Base-by-base conservation (phyloP, 2,113 vertebrate genomes). In the Pionites leucogaster region DNA sequence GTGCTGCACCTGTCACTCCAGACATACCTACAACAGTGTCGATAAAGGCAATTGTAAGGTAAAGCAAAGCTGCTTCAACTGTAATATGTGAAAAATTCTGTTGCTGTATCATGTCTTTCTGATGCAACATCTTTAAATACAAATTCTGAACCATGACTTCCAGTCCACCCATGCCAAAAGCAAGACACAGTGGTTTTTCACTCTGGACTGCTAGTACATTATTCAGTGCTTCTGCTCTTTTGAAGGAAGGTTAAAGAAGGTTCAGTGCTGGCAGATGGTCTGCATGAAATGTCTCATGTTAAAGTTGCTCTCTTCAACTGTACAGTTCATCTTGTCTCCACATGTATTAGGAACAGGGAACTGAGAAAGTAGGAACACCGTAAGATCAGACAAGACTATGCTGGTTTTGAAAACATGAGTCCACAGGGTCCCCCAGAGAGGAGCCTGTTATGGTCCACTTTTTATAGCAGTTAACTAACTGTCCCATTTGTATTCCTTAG, bases 1-100 rank as follows among this genome's bases (percentile, higher is more conserved):
- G 97, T 6, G 97, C 98, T 7, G 95, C 50, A 0, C 99, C 98
- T 0, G 97, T 98, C 70, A 98, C 98, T 50, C 98, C 98, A 44
- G 99, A 99, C 97, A 97, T 96, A 22, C 98, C 98, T 99, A 82
- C 33, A 2, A 5, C 22, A 14, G 57, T 1, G 12, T 0, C 67
- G 67, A 67, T 79, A 74, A 77, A 63, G 37, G 53, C 35, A 94
- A 10, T 7, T 72, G 28, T 71, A 20, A 90, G 70, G 46, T 33
- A 18, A 63, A 86, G 72, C 15, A 90, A 60, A 88, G 37, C 17
- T 77, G 35, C 65, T 74, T 72, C 17, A 4, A 2, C 23, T 49
- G 14, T 23, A 29, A 46, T 2, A 4, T 11, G 11, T 23, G 82
- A 55, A 44, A 41, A 70, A 39, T 37, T 15, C 63, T 42, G 29